These are phyloP conservation scores for Albula goreensis DNA, from an alignment of 2,113 vertebrate species.

Conservation along the genomic window DNA sequence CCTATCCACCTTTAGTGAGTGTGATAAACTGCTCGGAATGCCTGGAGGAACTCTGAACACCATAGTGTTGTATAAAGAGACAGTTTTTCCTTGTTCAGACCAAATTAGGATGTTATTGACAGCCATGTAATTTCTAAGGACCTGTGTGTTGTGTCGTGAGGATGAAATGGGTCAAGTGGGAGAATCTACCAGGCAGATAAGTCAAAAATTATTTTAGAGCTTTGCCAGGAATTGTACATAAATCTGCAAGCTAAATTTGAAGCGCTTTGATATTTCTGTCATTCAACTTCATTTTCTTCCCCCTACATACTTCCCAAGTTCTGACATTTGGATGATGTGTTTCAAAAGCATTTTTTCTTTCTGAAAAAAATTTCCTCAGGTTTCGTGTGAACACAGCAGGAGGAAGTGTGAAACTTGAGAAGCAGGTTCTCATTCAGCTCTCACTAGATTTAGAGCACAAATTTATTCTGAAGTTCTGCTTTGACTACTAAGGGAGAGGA, in stretches of 20 bases:
- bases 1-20: background rate
- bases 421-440: background rate
- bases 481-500: no score
- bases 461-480: no score
- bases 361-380: background rate
- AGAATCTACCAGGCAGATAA: background rate
- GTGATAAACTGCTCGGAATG: background rate
- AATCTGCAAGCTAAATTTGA: background rate
- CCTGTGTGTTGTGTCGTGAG: background rate
- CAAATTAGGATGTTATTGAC: background rate
- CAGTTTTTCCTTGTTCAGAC: no score
- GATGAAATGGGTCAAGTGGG: background rate
- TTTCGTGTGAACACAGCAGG: constrained; percentile 1
- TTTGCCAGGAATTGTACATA: background rate
- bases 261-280: constrained; percentile 1
- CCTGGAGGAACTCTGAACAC: background rate
- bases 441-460: background rate
- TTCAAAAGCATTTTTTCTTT: background rate
- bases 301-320: background rate
- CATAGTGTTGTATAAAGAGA: no score
- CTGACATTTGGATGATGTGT: background rate
- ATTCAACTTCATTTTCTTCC: background rate
- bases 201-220: background rate
- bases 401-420: background rate
- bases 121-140: background rate